A percentile compares a stretch with the other conserved stretches of the same genome.
These are phyloP conservation scores for Scaptomyza polygonia DNA, from an alignment of 2,888 invertebrate genomes.

Conservation along the genomic window DNA sequence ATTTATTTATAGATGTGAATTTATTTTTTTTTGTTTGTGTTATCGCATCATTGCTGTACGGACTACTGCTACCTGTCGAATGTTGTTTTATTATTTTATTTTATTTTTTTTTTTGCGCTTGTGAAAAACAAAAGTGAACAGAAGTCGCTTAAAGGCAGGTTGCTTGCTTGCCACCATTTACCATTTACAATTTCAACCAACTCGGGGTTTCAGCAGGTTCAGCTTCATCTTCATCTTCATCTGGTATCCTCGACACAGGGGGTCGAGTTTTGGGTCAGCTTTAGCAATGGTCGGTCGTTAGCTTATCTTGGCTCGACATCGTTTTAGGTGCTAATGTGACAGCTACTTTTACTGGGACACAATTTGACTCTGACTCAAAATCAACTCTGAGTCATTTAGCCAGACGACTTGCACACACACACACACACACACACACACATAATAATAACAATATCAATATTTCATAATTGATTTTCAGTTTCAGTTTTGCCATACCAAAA, in stretches of 20 bases:
- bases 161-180: slow-evolving; percentile 33
- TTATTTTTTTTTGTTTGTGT: slow-evolving; percentile 38
- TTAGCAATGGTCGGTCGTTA: slow-evolving; percentile 58
- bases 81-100: slow-evolving; percentile 39
- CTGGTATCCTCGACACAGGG: slow-evolving; percentile 42
- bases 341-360: slow-evolving; percentile 66
- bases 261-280: slow-evolving; percentile 52
- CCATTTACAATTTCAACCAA: slow-evolving; percentile 39
- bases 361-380: slow-evolving; percentile 20
- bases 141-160: slow-evolving; percentile 58
- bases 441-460: slow-evolving; percentile 58
- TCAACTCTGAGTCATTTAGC: slow-evolving; percentile 60
- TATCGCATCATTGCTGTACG: slow-evolving; percentile 69
- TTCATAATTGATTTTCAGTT: slow-evolving; percentile 70
- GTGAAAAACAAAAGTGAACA: slow-evolving; percentile 78
- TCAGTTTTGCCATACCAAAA: slow-evolving; percentile 24
- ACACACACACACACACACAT: slow-evolving; percentile 28
- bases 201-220: slow-evolving; percentile 34
- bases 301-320: slow-evolving; percentile 76
- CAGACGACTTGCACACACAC: slow-evolving; percentile 12
- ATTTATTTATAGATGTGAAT: no score
- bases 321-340: slow-evolving; percentile 78
- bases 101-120: slow-evolving; percentile 45
- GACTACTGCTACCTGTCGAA: slow-evolving; percentile 74
- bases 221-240: slow-evolving; percentile 22